Evolutionary conservation across 37 sponge, comb jelly and placozoan genomes (phyloP).

Genomic region (Spongilla lacustris): DNA sequence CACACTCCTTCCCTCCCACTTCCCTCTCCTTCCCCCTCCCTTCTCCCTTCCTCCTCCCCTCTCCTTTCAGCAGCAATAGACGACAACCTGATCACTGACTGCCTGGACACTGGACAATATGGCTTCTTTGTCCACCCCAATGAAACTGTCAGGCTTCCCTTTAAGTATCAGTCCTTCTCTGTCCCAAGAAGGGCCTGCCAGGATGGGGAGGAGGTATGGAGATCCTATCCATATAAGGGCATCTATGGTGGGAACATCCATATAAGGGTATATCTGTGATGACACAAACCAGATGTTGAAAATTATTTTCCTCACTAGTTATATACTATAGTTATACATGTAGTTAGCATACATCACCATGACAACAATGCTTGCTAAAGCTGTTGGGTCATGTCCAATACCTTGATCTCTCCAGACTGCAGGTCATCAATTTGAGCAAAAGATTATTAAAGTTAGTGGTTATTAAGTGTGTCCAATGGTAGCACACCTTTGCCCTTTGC

Average conservation of each 20-base stretch:
- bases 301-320: no score
- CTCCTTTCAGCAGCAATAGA: conserved; percentile 16
- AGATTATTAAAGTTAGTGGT: neutral
- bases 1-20: neutral
- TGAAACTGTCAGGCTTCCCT: conserved; percentile 51
- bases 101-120: conserved; percentile 2
- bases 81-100: conserved; percentile 20
- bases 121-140: conserved; percentile 54
- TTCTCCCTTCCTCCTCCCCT: neutral
- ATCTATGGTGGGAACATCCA: no score
- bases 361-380: no score
- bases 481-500: neutral
- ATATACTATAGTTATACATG: no score
- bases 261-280: no score
- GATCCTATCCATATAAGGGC: no score
- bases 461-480: neutral
- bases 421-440: neutral
- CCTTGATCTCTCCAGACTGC: neutral
- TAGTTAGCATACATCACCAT: no score
- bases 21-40: neutral
- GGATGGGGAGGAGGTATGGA: no score
- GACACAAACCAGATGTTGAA: no score
- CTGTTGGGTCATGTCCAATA: no score
- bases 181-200: neutral
- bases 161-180: conserved; percentile 53